A percentile compares a stretch with the other conserved stretches of the same genome.
Evolutionary conservation across 2,113 vertebrate species (phyloP).

Genomic region (Dendropsophus ebraccatus): DNA sequence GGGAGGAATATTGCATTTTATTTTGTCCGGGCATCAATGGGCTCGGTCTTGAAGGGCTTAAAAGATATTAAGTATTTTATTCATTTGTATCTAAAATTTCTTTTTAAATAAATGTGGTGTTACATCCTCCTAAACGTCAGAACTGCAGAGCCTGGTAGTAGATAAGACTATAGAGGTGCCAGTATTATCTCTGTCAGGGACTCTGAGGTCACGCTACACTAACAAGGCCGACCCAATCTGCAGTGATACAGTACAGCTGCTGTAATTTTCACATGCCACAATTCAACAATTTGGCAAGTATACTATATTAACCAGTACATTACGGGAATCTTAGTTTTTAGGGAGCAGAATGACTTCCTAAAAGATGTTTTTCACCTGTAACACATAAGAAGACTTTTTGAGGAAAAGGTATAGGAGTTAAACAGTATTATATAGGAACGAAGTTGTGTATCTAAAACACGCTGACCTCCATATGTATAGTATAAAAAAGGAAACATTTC

Average conservation of each 20-base stretch:
- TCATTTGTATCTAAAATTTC: conserved; percentile 24
- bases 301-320: not conserved
- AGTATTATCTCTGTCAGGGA: conserved; percentile 93
- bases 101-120: conserved; percentile 82
- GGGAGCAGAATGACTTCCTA: not conserved
- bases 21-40: too few species aligned
- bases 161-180: conserved; percentile 92
- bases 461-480: not conserved
- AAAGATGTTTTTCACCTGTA: not conserved
- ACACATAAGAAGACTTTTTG: not conserved
- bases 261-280: conserved; percentile 63
- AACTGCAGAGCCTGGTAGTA: conserved; percentile 83
- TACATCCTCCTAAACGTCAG: conserved; percentile 77
- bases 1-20: too few species aligned
- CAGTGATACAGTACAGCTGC: conserved; percentile 92
- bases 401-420: not conserved
- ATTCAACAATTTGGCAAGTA: conserved; percentile 64
- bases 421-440: not conserved
- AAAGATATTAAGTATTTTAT: not conserved
- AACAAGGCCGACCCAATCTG: conserved; percentile 88
- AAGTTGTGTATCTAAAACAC: not conserved
- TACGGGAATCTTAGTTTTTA: not conserved
- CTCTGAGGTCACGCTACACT: conserved; percentile 91
- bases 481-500: not conserved
- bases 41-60: too few species aligned